Evolutionary conservation across 2,797 vertebrate genomes (phyloP), one percentile per base, ranked within the genome.

Genomic region (Coluber constrictor): DNA sequence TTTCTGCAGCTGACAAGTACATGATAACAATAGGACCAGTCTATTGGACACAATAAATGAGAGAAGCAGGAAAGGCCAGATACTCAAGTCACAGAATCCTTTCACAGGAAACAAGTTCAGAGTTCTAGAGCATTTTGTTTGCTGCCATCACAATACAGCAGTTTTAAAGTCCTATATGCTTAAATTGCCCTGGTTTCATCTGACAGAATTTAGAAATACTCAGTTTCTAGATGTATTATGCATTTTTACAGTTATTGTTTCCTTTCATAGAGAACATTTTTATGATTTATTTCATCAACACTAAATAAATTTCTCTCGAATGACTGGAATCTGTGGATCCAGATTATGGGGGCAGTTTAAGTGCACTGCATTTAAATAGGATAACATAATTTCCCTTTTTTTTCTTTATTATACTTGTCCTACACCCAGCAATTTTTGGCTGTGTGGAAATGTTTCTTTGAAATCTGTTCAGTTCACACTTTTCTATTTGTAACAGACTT

Each of bases 1-100:
- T 95, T 95, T 96, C 94, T 89, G 92, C 87, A 92, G 43, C 0
- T 0, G 70, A 74, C 55, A 83, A 47, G 10, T 86, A 86, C 32
- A 55, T 29, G 29, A 66, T 86, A 18, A 83, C 56, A 90, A 37
- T 79, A 90, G 91, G 54, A 8, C 0, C 57, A 79, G 27, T 56
- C 43, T 89, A 11, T 90, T 2, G 90, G 5, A 4, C 4, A 60
- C 23, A 59, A 8, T 25, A 5, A 57, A 54, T 54, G 90, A 89
- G 87, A 79, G n/a, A 57, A 47, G 60, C 87, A 0, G 0, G 92
- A 92, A 91, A 32, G 92, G 87, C 89, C n/a, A 1, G 0, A 47
- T 66, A 27, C 88, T 93, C 90, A 90, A 74, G 87, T 95, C n/a
- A 29, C 18, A 88, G 4, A 43, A 16, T 29, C 43, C 79, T 18